Evolutionary conservation across 2,113 vertebrate genomes (phyloP), one percentile per base, ranked within the genome.

Genomic region (Sebastes schlegelii): DNA sequence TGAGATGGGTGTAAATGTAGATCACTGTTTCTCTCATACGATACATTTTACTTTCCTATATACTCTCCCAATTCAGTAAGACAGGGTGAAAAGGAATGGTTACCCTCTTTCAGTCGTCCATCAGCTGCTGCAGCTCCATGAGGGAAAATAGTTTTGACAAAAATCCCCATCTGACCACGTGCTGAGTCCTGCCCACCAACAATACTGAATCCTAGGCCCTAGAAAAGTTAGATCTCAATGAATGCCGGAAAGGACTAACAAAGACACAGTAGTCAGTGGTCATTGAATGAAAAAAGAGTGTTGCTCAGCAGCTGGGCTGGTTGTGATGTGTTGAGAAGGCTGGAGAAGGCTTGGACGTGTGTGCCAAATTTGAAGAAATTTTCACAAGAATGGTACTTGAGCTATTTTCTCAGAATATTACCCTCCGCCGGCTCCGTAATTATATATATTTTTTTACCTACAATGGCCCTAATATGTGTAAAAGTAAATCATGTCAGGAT

Each of bases 161-260:
- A 99, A 94, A 99, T 99, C 8, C 98, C 98, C 98, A 99, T 99
- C 78, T 97, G 96, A 72, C 98, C 98, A 0, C 98, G 96, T 60
- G 97, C 97, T 79, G 98, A 99, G 94, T 99, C 98, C 78, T 98
- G 97, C 17, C 98, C 98, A 66, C 98, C 98, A 66, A 99, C 98
- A 78, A 99, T 98, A 85, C 98, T 99, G 93, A 99, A 99, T 64
- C 98, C 97, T 45, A 99, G 96, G 52, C 97, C 98, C 98, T 99
- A 26, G 10, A 57, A 77, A 58, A 65, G 42, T 40, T 0, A 75
- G 10, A 72, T 19, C 6, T 26, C 48, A 67, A 10, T 51, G 2
- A 61, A 67, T 60, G 19, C 43, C 45, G 73, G 54, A 14, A 19
- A 65, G 21, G 21, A 26, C 3, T n/a, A 11, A 12, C 1, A 21